A percentile compares a stretch with the other conserved stretches of the same genome.
Conservation (phyloP, 1,140 invertebrate species). For the Stegodyphus mimosarum region DNA sequence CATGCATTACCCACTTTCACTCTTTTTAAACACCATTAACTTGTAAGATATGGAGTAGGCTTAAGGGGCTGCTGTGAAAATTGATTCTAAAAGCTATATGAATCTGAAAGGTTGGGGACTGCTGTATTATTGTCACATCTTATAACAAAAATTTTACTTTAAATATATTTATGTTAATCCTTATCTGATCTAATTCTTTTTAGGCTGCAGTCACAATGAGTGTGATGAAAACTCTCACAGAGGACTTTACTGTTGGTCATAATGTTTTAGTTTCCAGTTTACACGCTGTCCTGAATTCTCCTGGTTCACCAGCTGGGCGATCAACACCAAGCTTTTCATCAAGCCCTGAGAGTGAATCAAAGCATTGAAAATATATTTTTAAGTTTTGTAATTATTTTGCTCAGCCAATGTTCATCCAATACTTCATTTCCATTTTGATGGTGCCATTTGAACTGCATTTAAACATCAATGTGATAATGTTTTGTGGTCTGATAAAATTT, state of each 20-base stretch:
- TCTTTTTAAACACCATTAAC: too few species aligned
- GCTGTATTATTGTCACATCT: too few species aligned
- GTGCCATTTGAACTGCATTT: slow-evolving; percentile 7
- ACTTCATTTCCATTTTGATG: neutral
- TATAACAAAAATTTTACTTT: too few species aligned
- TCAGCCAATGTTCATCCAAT: neutral
- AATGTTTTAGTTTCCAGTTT: slow-evolving; percentile 58
- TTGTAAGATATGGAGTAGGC: too few species aligned
- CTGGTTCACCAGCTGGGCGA: slow-evolving; percentile 33
- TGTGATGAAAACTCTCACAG: slow-evolving; percentile 55
- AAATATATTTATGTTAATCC: too few species aligned
- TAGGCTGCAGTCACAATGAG: slow-evolving; percentile 58
- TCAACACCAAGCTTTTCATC: slow-evolving; percentile 35
- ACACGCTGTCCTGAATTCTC: slow-evolving; percentile 60
- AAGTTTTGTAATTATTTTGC: neutral
- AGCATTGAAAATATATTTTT: neutral
- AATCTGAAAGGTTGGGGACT: too few species aligned
- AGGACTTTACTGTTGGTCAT: slow-evolving; percentile 54
- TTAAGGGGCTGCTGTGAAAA: too few species aligned
- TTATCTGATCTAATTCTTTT: neutral
- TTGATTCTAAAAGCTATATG: too few species aligned
- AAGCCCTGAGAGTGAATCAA: slow-evolving; percentile 1
- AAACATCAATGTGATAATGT: slow-evolving; percentile 1
- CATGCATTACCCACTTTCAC: too few species aligned
- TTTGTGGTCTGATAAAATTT: slow-evolving; percentile 4